These are phyloP conservation scores for Chauna torquata DNA, from an alignment of 2,113 vertebrate genomes.

Conservation along the genomic window DNA sequence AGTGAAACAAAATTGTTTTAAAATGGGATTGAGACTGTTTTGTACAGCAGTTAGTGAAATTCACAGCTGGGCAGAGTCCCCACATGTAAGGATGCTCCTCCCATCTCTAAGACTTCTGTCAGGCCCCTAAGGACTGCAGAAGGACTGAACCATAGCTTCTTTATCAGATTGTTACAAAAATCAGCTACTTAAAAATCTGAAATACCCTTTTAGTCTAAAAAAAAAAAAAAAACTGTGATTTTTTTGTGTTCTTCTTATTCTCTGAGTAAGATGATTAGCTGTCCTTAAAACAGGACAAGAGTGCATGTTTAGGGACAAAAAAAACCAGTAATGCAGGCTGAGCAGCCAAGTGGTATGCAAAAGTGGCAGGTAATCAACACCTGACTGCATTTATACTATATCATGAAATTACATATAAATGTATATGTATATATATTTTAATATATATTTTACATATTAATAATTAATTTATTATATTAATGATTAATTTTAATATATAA, in stretches of 20 bases:
- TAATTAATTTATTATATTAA: no score
- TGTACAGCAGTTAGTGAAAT: background rate
- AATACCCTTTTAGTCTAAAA: background rate
- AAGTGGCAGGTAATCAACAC: background rate
- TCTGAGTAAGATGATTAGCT: background rate
- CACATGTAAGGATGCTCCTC: background rate
- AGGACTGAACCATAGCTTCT: background rate
- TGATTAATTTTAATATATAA: no score
- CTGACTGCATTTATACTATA: background rate
- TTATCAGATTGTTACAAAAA: background rate
- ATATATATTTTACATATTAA: no score
- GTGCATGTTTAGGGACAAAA: background rate
- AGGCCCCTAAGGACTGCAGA: background rate
- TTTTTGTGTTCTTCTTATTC: background rate
- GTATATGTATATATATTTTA: no score
- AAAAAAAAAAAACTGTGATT: background rate
- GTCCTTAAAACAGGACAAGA: background rate
- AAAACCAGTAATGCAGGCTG: fast-evolving
- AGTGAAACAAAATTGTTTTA: background rate
- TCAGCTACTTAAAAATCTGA: background rate
- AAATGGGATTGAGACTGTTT: background rate
- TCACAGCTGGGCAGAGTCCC: background rate
- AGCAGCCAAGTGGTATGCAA: background rate
- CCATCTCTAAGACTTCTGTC: background rate
- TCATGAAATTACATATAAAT: background rate